Percentiles rank a stretch among this genome's conserved stretches.
Evolutionary conservation across 1,140 invertebrate species (phyloP).

Genomic region (Coboldia fuscipes): DNA sequence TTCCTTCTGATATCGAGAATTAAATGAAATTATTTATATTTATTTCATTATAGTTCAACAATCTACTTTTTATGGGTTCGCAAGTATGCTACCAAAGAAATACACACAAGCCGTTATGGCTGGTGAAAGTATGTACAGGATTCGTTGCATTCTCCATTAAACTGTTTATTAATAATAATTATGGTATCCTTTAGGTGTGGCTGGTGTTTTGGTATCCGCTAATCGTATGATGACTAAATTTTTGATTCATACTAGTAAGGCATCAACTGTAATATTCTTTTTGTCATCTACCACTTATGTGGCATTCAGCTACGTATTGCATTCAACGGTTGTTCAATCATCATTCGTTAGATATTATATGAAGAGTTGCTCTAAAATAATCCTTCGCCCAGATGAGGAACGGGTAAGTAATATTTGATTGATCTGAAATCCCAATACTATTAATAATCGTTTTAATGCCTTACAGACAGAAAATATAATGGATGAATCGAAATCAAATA

Average conservation of each 20-base stretch:
- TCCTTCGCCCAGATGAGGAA: slow-evolving; percentile 54
- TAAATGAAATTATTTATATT: slow-evolving; percentile 1
- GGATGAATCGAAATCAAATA: slow-evolving; percentile 1
- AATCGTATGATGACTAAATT: slow-evolving; percentile 68
- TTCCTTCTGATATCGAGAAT: not conserved
- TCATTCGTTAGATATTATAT: slow-evolving; percentile 71
- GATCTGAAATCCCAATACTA: not conserved
- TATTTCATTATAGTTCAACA: slow-evolving; percentile 47
- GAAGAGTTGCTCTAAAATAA: slow-evolving; percentile 45
- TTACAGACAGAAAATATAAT: not conserved
- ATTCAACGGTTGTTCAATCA: slow-evolving; percentile 49
- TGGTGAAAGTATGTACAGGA: slow-evolving; percentile 48
- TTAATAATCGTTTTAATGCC: not conserved
- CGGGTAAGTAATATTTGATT: slow-evolving; percentile 28
- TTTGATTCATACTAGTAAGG: slow-evolving; percentile 41
- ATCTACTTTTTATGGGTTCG: slow-evolving; percentile 85
- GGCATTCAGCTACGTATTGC: slow-evolving; percentile 47
- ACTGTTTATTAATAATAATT: slow-evolving; percentile 2
- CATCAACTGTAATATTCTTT: slow-evolving; percentile 75
- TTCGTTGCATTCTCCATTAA: slow-evolving; percentile 1
- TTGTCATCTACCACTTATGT: slow-evolving; percentile 51
- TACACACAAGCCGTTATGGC: slow-evolving; percentile 88
- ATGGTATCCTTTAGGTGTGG: slow-evolving; percentile 36
- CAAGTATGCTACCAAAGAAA: slow-evolving; percentile 64
- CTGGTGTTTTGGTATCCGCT: slow-evolving; percentile 63